These are phyloP conservation scores for Erebia aethiops DNA, from an alignment of 2,888 invertebrate genomes.

Conservation along the genomic window DNA sequence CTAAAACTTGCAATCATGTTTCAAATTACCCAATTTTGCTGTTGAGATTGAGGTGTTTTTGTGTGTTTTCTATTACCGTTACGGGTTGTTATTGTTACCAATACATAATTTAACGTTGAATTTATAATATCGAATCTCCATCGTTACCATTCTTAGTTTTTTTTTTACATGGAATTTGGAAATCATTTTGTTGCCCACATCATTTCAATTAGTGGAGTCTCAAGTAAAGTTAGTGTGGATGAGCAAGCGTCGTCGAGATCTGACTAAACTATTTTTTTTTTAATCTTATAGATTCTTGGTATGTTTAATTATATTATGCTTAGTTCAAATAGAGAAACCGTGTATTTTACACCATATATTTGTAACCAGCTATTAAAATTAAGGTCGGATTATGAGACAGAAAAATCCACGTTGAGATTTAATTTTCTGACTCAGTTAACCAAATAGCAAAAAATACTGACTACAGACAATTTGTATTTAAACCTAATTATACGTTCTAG, in stretches of 20 bases:
- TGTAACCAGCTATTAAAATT: not conserved
- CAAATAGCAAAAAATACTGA: not conserved
- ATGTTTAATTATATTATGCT: too few relatives aligned
- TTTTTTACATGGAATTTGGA: too few relatives aligned
- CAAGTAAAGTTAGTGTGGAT: too few relatives aligned
- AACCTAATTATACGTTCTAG: not conserved
- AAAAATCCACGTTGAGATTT: not conserved
- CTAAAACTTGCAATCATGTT: constrained; percentile 62
- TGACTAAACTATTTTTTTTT: not conserved
- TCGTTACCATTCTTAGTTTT: not conserved
- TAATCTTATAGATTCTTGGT: too few relatives aligned
- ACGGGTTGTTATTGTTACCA: constrained; percentile 3
- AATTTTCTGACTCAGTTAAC: not conserved
- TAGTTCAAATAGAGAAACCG: too few relatives aligned
- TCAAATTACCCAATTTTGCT: constrained; percentile 66
- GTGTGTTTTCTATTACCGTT: constrained; percentile 7
- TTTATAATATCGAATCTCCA: not conserved
- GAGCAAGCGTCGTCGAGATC: too few relatives aligned
- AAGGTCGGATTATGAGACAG: not conserved
- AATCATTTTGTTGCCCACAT: too few relatives aligned
- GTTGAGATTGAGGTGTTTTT: constrained; percentile 35
- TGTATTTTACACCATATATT: not conserved
- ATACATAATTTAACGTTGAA: constrained; percentile 5
- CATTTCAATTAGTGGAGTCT: too few relatives aligned
- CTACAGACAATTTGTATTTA: not conserved